Base-by-base conservation (phyloP, 2,797 vertebrate species). In the Agapornis canus region DNA sequence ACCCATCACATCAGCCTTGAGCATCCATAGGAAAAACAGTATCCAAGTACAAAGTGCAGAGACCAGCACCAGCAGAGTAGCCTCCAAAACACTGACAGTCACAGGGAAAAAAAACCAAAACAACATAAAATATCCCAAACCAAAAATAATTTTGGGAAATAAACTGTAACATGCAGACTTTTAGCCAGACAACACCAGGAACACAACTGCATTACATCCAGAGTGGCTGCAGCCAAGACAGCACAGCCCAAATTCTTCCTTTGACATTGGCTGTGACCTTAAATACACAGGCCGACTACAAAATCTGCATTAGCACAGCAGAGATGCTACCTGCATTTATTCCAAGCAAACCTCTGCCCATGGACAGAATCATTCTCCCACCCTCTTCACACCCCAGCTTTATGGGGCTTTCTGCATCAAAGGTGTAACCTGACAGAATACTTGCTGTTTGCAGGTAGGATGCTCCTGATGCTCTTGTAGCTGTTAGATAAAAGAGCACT, bases 231-330 rank as follows among this genome's bases (percentile, higher is more conserved):
- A 81, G 66, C 76, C 51, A 10, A 71, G 40, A 70, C 12, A 83
- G 52, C 43, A 59, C n/a, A 85, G 68, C 13, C 47, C 47, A 73
- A 79, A 84, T 70, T 90, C 52, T 77, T 49, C 40, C 47, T 78
- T 31, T 75, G 83, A 91, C 80, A 68, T 78, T 89, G 87, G 35
- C 59, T 63, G 52, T 64, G 92, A 93, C 87, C 77, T 95, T 84
- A 86, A 69, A 84, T 13, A 82, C 5, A 15, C 29, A 81, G 21
- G 7, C 31, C 10, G 10, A 57, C 12, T 16, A 60, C 35, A 91
- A 76, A 78, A 64, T 37, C 14, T 2, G 10, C 49, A 66, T 59
- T 76, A 82, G 37, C 47, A 60, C 4, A 84, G 82, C 8, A 59
- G 71, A 87, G 39, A 71, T 31, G 45, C 48, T 63, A 86, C 69